Percentiles rank a stretch among this genome's conserved stretches.
These are phyloP conservation scores for Plebejus melissa DNA, from an alignment of 2,888 invertebrate genomes.

Conservation along the genomic window DNA sequence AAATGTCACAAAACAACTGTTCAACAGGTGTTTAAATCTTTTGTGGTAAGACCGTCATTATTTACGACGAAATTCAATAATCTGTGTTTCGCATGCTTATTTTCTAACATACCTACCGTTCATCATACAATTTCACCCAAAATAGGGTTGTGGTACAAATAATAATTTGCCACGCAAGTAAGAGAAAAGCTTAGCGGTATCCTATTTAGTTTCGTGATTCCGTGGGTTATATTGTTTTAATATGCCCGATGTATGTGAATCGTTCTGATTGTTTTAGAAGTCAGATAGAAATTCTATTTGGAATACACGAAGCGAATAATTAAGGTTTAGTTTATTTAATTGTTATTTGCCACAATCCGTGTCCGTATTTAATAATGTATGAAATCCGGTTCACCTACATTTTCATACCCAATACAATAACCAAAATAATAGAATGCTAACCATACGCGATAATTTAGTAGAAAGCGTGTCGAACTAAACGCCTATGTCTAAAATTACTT, in stretches of 20 bases:
- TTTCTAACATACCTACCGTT: background rate
- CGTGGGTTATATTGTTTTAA: slow-evolving; percentile 24
- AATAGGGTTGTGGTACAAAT: background rate
- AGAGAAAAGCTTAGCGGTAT: slow-evolving; percentile 22
- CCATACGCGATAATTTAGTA: background rate
- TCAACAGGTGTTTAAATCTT: no score
- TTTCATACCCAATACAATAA: slow-evolving; percentile 22
- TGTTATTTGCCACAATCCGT: background rate
- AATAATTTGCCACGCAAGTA: background rate
- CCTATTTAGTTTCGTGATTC: slow-evolving; percentile 25
- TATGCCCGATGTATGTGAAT: slow-evolving; percentile 17
- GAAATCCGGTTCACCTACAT: slow-evolving; percentile 8
- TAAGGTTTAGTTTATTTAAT: background rate
- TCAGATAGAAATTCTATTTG: slow-evolving; percentile 3
- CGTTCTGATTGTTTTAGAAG: slow-evolving; percentile 11
- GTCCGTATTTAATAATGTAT: slow-evolving; percentile 14
- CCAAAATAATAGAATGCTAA: slow-evolving; percentile 9
- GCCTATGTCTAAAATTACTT: background rate
- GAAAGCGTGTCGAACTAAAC: background rate
- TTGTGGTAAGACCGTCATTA: no score
- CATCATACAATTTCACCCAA: background rate
- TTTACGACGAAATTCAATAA: background rate
- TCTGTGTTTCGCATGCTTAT: background rate
- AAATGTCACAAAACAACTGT: no score
- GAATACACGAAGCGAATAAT: background rate